phyloP scores from a whole-genome alignment of 1,140 invertebrate genomes.

The Mercenaria mercenaria region DNA sequence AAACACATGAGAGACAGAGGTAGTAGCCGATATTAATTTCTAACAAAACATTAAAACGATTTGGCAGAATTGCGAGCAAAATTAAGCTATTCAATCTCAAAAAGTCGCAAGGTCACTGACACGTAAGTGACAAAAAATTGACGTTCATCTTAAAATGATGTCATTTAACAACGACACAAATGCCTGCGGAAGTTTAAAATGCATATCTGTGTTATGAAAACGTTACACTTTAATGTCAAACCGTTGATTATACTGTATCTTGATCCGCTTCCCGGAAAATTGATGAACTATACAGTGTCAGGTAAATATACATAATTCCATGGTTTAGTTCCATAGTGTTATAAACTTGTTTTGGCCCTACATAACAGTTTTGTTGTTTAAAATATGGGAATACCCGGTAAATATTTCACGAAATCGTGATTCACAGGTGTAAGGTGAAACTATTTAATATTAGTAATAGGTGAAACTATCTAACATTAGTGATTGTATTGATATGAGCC shows the following conservation, averaged over 20 bases:
- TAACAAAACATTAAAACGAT: conserved; percentile 27
- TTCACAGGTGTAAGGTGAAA: too few relatives aligned
- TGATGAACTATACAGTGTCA: conserved; percentile 8
- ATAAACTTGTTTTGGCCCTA: too few relatives aligned
- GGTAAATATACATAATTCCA: too few relatives aligned
- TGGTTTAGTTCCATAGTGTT: too few relatives aligned
- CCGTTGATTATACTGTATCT: too few relatives aligned
- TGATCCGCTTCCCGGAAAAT: too few relatives aligned
- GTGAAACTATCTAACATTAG: too few relatives aligned
- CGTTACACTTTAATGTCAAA: conserved; percentile 9
- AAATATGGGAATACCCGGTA: too few relatives aligned
- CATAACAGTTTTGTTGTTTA: too few relatives aligned
- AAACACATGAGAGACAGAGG: conserved; percentile 1
- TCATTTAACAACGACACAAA: neutral
- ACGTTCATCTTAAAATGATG: conserved; percentile 6
- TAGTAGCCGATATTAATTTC: neutral
- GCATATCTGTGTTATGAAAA: neutral
- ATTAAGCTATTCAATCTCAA: conserved; percentile 30
- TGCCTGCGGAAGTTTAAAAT: conserved; percentile 8
- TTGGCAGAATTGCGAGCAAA: neutral
- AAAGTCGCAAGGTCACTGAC: neutral
- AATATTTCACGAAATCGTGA: too few relatives aligned
- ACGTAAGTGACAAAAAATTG: neutral
- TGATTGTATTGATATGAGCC: too few relatives aligned
- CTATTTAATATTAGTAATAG: too few relatives aligned